Base-by-base conservation (phyloP, 2,888 invertebrate species). In the Epinotia nisella region DNA sequence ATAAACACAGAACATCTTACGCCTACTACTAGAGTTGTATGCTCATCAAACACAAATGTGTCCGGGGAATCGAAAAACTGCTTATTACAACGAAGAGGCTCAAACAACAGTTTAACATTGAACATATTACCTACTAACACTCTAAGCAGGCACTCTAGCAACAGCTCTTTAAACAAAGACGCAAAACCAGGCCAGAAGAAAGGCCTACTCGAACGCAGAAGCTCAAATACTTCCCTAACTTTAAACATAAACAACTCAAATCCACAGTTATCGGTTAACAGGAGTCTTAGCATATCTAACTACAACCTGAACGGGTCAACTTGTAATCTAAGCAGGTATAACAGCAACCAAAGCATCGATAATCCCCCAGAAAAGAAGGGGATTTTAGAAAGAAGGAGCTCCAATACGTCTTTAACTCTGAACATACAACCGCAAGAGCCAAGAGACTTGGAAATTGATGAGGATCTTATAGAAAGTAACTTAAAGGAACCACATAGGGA, bases 201-300 rank as follows among this genome's bases (percentile, higher is more conserved):
- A 80, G 97, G 97, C 10, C 89, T 98, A 1, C 89, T 98, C 5
- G 97, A 98, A 84, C 95, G 98, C 35, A 94, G 98, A 69, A 98
- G 98, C 66, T 98, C 98, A 1, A 98, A 98, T 84, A 98, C 98
- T 0, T 98, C 98, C 71, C 91, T 98, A 1, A 98, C 98, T 0
- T 95, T 98, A 24, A 97, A 97, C 74, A 93, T 94, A 10, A 93
- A 92, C 72, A 91, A 83, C 29, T 91, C 92, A 0, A 93, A 92
- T 71, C 90, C 93, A 0, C 94, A 93, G 71, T 77, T 94, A 35
- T 94, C 95, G 0, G 88, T 87, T 0, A 94, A 92, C 69, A 81
- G 90, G 72, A 91, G 89, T 0, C 80, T 94, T 0, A 94, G 94
- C 73, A 86, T 94, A 13, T 94, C 94, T 0, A 94, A 94, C 77